These are phyloP conservation scores for Ips nitidus DNA, from an alignment of 1,140 invertebrate genomes.

Conservation along the genomic window DNA sequence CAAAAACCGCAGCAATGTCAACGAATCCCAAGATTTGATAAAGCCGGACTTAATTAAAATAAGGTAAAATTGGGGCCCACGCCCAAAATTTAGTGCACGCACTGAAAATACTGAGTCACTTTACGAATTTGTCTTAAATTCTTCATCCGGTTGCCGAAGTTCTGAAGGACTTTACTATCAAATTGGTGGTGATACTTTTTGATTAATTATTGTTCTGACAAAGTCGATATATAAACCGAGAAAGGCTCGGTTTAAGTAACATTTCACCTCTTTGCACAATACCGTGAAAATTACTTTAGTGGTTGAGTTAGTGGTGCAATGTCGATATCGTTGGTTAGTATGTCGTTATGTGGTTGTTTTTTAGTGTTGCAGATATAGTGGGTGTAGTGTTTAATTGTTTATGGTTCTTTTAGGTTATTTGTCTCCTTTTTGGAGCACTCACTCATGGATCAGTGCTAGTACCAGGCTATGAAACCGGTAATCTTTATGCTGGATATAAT, in stretches of 20 bases:
- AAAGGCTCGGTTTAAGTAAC: conserved; percentile 21
- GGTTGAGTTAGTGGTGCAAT: conserved; percentile 16
- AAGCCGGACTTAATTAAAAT: conserved; percentile 28
- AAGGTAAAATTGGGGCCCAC: conserved; percentile 13
- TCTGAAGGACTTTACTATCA: conserved; percentile 35
- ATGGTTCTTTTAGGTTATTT: conserved; percentile 9
- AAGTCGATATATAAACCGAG: conserved; percentile 25
- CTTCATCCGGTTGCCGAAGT: conserved; percentile 27
- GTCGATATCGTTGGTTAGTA: conserved; percentile 32
- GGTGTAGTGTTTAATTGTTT: neutral
- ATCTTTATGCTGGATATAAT: conserved; percentile 28
- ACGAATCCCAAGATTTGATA: neutral
- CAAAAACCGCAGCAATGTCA: neutral
- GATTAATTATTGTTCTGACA: conserved; percentile 18
- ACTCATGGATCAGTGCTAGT: conserved; percentile 19
- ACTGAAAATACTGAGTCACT: conserved; percentile 27
- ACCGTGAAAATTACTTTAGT: conserved; percentile 23
- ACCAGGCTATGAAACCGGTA: conserved; percentile 18
- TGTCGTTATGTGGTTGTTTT: conserved; percentile 3
- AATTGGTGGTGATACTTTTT: conserved; percentile 7
- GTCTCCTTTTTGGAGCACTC: conserved; percentile 10
- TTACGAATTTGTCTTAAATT: conserved; percentile 29
- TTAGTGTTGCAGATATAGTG: neutral
- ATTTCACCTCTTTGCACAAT: conserved; percentile 29
- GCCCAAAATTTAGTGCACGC: neutral